Conservation (phyloP, 2,113 vertebrate genomes). For the Cynocephalus volans region DNA sequence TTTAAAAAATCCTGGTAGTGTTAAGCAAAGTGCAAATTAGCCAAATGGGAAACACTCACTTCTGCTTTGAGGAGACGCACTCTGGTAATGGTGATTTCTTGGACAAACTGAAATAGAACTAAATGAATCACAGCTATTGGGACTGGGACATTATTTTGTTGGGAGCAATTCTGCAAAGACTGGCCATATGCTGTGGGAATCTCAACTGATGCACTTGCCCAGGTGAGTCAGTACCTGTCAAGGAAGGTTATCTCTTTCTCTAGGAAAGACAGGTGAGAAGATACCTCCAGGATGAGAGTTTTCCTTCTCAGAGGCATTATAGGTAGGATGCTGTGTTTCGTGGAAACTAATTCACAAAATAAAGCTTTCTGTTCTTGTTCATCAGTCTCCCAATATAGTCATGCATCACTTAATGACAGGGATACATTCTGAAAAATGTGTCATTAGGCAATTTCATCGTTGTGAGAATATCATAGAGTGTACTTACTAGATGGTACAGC, state of each 20-base stretch:
- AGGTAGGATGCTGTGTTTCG: neutral
- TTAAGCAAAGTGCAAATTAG: slow-evolving; percentile 66
- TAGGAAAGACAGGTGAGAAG: neutral
- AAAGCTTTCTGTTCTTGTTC: neutral
- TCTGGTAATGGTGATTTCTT: neutral
- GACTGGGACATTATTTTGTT: neutral
- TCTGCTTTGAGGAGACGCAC: neutral
- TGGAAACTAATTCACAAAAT: neutral
- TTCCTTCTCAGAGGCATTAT: neutral
- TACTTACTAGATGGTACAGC: too few species aligned
- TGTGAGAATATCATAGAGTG: too few species aligned
- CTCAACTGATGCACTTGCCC: neutral
- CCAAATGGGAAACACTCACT: neutral
- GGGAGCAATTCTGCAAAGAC: neutral
- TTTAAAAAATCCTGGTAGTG: slow-evolving; percentile 1
- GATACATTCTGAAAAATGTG: too few species aligned
- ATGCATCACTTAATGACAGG: too few species aligned
- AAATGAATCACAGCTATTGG: neutral
- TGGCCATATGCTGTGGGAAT: neutral
- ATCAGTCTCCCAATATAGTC: neutral
- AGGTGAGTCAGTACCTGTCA: neutral
- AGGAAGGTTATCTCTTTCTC: neutral
- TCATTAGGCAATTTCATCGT: too few species aligned
- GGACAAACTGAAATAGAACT: slow-evolving; percentile 32
- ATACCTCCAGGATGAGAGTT: neutral